A percentile compares a stretch with the other conserved stretches of the same genome.
Conservation (phyloP, 2,888 invertebrate genomes). For the Pachycephus smyrnensis region DNA sequence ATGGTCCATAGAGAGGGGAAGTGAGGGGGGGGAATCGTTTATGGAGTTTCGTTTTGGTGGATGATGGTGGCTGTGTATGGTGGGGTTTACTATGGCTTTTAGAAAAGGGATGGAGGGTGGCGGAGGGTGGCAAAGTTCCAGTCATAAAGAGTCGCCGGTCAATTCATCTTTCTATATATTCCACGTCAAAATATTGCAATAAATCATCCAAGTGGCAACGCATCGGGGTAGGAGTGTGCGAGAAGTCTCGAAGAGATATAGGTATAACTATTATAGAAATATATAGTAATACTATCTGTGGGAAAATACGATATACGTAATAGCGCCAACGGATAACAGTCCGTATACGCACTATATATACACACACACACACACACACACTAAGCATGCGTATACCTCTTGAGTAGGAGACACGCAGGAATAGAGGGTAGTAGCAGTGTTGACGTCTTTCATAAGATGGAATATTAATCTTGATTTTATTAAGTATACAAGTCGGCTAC, state of each 20-base stretch:
- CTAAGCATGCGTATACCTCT: not conserved
- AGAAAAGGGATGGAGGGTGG: slow-evolving; percentile 4
- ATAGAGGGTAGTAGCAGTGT: slow-evolving; percentile 29
- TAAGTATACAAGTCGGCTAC: slow-evolving; percentile 29
- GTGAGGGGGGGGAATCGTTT: slow-evolving; percentile 27
- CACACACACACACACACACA: too few relatives aligned
- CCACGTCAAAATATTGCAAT: slow-evolving; percentile 66
- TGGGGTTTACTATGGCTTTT: slow-evolving; percentile 10
- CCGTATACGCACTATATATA: not conserved
- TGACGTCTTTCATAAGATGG: slow-evolving; percentile 44
- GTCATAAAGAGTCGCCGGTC: slow-evolving; percentile 60
- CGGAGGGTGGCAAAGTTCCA: slow-evolving; percentile 56
- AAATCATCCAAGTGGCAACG: slow-evolving; percentile 59
- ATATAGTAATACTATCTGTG: not conserved
- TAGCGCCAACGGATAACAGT: not conserved
- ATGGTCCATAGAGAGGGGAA: not conserved
- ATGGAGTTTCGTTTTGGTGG: slow-evolving; percentile 30
- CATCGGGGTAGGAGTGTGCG: slow-evolving; percentile 31
- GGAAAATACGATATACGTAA: not conserved
- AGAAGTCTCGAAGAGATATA: slow-evolving; percentile 25
- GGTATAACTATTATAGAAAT: not conserved
- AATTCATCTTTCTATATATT: slow-evolving; percentile 63
- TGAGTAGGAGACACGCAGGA: not conserved
- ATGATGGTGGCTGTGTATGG: slow-evolving; percentile 6
- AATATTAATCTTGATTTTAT: slow-evolving; percentile 62